Conservation (phyloP, 2,797 vertebrate species). For the Orestias chungarensis region DNA sequence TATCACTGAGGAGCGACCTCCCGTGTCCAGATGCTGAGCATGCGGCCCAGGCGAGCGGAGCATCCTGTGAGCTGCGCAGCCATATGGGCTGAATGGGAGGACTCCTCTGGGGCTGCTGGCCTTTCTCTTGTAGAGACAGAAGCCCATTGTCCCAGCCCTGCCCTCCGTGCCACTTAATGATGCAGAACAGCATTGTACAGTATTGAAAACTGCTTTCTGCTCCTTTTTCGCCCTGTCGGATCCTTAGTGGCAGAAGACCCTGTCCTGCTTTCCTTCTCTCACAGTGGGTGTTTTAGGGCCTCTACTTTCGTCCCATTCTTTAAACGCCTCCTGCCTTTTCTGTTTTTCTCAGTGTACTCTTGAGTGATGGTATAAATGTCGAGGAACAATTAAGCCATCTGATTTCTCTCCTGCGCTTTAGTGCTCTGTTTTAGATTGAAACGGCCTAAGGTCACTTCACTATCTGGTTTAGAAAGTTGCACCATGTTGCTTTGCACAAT, state of each 20-base stretch:
- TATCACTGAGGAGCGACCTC: slow-evolving; percentile 65
- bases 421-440: slow-evolving; percentile 73
- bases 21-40: slow-evolving; percentile 87
- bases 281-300: slow-evolving; percentile 84
- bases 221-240: slow-evolving; percentile 70
- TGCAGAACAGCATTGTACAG: slow-evolving; percentile 85
- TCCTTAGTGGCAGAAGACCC: slow-evolving; percentile 72
- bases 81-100: slow-evolving; percentile 83
- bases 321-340: slow-evolving; percentile 69
- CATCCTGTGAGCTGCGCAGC: slow-evolving; percentile 74
- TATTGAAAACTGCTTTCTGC: slow-evolving; percentile 83
- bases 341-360: slow-evolving; percentile 76
- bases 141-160: slow-evolving; percentile 73
- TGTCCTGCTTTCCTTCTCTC: slow-evolving; percentile 73
- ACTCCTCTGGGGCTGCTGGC: slow-evolving; percentile 70
- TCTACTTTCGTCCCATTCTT: slow-evolving; percentile 81
- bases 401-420: slow-evolving; percentile 75
- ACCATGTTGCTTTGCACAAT: slow-evolving; percentile 37
- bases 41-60: slow-evolving; percentile 64
- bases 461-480: slow-evolving; percentile 66
- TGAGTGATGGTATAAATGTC: slow-evolving; percentile 84
- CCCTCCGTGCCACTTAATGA: slow-evolving; percentile 81
- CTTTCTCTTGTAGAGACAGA: slow-evolving; percentile 69
- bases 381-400: slow-evolving; percentile 83
- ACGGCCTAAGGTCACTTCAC: slow-evolving; percentile 67